Conservation (phyloP, 2,888 invertebrate species). For the Formica aserva region DNA sequence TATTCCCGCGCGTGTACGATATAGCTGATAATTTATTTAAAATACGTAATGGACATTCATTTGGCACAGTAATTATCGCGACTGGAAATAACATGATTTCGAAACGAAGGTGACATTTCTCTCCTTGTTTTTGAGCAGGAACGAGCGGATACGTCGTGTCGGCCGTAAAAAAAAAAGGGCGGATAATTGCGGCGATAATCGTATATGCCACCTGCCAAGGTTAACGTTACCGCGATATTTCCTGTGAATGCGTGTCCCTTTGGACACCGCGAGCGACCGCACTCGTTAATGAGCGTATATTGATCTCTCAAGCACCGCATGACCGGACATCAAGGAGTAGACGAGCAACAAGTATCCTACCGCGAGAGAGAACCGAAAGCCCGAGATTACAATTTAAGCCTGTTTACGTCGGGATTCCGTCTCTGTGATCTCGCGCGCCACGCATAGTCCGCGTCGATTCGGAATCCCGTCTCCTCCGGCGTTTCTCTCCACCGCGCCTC, state of each 20-base stretch:
- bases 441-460: conserved; percentile 72
- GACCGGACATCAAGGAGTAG: conserved; percentile 70
- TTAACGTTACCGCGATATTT: conserved; percentile 71
- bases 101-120: background rate
- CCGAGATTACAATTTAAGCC: conserved; percentile 76
- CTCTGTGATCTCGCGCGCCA: conserved; percentile 76
- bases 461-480: conserved; percentile 55
- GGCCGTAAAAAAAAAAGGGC: conserved; percentile 20
- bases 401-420: conserved; percentile 76
- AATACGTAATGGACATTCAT: background rate
- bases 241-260: conserved; percentile 65
- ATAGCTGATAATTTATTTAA: background rate
- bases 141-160: background rate
- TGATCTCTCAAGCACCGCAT: conserved; percentile 73
- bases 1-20: background rate
- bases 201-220: conserved; percentile 64
- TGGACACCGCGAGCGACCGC: conserved; percentile 64
- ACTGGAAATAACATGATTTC: background rate
- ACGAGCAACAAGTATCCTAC: conserved; percentile 72
- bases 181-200: conserved; percentile 33
- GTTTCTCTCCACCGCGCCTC: conserved; percentile 52
- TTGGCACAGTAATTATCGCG: background rate
- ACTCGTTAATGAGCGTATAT: conserved; percentile 74
- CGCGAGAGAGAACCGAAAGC: conserved; percentile 65
- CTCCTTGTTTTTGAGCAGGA: background rate